These are phyloP conservation scores for Eutolmus rufibarbis DNA, from an alignment of 2,888 invertebrate genomes.

Conservation along the genomic window DNA sequence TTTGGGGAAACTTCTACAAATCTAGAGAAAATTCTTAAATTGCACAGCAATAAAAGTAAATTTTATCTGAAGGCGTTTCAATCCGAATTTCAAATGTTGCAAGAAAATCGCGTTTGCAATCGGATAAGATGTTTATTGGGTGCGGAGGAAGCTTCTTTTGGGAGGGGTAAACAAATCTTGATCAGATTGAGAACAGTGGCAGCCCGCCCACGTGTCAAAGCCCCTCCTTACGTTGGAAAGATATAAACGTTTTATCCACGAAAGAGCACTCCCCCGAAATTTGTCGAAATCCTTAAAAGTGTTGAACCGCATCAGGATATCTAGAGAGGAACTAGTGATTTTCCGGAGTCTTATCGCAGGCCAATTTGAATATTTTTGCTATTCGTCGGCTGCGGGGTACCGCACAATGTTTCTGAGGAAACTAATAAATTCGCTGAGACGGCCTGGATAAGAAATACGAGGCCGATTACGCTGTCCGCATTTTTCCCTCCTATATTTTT, in stretches of 20 bases:
- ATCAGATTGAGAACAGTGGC: background rate
- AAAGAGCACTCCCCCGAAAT: background rate
- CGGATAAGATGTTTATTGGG: background rate
- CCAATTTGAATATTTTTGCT: conserved; percentile 25
- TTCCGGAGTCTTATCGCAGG: background rate
- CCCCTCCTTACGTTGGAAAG: background rate
- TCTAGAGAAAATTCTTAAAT: background rate
- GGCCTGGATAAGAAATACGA: background rate
- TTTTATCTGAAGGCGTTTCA: background rate
- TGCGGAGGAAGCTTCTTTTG: background rate
- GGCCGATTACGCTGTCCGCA: background rate
- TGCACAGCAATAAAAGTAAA: background rate
- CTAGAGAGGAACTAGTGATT: conserved; percentile 10
- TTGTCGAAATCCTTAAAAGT: conserved; percentile 1
- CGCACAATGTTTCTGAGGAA: conserved; percentile 6
- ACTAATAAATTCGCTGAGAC: conserved; percentile 20
- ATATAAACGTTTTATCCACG: background rate
- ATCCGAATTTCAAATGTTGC: background rate
- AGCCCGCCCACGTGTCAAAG: background rate
- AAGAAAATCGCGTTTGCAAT: background rate
- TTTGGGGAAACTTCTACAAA: background rate
- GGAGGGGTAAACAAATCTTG: background rate
- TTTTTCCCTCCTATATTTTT: background rate
- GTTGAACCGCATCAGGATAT: background rate
- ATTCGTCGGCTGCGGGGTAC: conserved; percentile 13